A percentile compares a stretch with the other conserved stretches of the same genome.
Evolutionary conservation across 1,140 invertebrate genomes (phyloP).

Genomic region (Matsumurasca onukii): DNA sequence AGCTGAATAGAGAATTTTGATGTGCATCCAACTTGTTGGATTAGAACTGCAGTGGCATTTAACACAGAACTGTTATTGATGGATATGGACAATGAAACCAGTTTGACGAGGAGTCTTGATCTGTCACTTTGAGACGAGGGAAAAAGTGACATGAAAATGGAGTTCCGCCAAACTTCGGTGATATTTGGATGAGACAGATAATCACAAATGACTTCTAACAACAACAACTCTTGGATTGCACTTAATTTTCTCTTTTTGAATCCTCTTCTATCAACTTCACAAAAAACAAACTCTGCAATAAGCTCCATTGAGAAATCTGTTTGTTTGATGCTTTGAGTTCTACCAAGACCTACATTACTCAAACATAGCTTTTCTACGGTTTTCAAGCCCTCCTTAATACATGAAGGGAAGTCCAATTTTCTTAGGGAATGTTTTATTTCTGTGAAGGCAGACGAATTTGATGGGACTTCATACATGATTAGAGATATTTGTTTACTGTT

Average conservation of each 20-base stretch:
- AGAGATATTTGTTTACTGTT: no score
- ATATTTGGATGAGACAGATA: constrained; percentile 65
- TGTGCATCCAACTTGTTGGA: constrained; percentile 80
- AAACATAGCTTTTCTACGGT: constrained; percentile 14
- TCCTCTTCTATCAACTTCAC: constrained; percentile 67
- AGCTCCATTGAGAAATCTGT: constrained; percentile 68
- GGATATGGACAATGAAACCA: constrained; percentile 75
- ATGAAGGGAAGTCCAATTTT: constrained; percentile 14
- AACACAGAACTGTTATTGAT: constrained; percentile 70
- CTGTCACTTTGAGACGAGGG: constrained; percentile 65
- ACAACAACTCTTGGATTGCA: constrained; percentile 70
- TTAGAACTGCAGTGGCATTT: constrained; percentile 77
- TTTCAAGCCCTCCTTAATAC: constrained; percentile 13
- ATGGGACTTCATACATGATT: constrained; percentile 11
- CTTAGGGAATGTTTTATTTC: constrained; percentile 22
- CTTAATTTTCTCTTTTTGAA: constrained; percentile 34
- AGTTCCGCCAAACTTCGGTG: constrained; percentile 73
- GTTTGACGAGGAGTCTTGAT: constrained; percentile 69
- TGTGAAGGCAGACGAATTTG: constrained; percentile 9
- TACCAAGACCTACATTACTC: constrained; percentile 3
- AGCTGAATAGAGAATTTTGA: constrained; percentile 57
- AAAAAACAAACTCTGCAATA: constrained; percentile 80
- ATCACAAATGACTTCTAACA: constrained; percentile 73
- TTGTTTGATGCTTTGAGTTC: constrained; percentile 52
- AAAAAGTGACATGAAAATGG: constrained; percentile 77